These are phyloP conservation scores for Tinamus guttatus DNA, from an alignment of 2,113 vertebrate genomes.

Conservation along the genomic window DNA sequence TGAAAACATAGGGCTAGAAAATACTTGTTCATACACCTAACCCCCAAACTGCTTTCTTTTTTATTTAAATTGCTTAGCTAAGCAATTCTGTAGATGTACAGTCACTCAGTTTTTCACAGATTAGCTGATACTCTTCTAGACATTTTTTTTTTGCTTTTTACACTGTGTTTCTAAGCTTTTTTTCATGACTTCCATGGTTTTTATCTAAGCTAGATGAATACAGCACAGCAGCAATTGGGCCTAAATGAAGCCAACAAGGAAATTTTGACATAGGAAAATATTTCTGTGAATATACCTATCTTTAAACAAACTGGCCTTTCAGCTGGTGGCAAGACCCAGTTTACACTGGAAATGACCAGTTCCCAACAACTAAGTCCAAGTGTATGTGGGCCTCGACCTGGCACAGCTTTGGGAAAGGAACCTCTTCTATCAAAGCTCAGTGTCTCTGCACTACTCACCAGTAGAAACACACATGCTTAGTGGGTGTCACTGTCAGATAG, in stretches of 20 bases:
- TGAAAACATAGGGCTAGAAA: neutral
- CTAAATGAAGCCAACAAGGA: neutral
- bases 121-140: neutral
- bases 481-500: neutral
- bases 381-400: neutral
- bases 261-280: neutral
- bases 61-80: neutral
- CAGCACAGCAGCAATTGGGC: neutral
- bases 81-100: neutral
- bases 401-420: neutral
- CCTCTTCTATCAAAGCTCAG: rapidly evolving
- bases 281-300: neutral
- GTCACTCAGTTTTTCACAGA: neutral
- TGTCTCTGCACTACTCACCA: neutral
- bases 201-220: neutral
- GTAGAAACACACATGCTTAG: neutral
- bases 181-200: neutral
- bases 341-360: neutral
- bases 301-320: neutral
- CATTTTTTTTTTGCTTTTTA: neutral
- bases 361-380: neutral
- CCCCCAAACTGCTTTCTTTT: neutral
- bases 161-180: neutral
- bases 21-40: neutral
- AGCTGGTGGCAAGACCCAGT: neutral